phyloP scores from a whole-genome alignment of 2,888 invertebrate genomes.

The Hemaris fuciformis region DNA sequence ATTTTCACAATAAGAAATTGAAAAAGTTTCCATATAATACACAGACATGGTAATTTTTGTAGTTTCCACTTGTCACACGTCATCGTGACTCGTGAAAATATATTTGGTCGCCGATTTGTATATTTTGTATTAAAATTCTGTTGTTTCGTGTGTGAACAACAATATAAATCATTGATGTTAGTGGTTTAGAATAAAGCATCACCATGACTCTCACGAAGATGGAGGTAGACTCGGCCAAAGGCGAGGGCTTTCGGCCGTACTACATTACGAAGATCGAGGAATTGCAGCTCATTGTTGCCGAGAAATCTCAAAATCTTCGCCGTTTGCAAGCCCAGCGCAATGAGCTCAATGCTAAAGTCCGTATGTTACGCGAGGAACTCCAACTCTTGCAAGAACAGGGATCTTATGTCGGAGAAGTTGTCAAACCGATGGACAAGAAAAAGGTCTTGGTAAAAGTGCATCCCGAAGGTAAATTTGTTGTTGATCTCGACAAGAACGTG shows the following conservation, averaged over 20 bases:
- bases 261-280: slow-evolving; percentile 99
- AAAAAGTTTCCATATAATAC: not conserved
- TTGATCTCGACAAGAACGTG: slow-evolving; percentile 99
- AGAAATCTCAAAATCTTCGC: slow-evolving; percentile 97
- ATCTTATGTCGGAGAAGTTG: slow-evolving; percentile 99
- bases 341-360: slow-evolving; percentile 99
- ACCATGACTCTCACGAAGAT: slow-evolving; percentile 81
- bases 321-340: slow-evolving; percentile 99
- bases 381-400: slow-evolving; percentile 98
- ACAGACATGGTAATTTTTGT: slow-evolving; percentile 17
- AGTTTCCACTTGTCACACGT: slow-evolving; percentile 25
- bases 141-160: slow-evolving; percentile 6
- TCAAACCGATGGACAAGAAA: slow-evolving; percentile 99
- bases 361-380: slow-evolving; percentile 98
- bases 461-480: slow-evolving; percentile 99
- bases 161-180: slow-evolving; percentile 24
- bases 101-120: slow-evolving; percentile 20
- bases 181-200: slow-evolving; percentile 29
- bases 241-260: slow-evolving; percentile 96
- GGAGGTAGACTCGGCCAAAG: slow-evolving; percentile 87
- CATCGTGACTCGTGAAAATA: slow-evolving; percentile 57
- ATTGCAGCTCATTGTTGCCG: slow-evolving; percentile 96
- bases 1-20: not conserved
- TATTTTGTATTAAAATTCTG: slow-evolving; percentile 7
- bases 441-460: slow-evolving; percentile 99